phyloP scores from a whole-genome alignment of 2,113 vertebrate genomes.

The Xiphorhynchus elegans region DNA sequence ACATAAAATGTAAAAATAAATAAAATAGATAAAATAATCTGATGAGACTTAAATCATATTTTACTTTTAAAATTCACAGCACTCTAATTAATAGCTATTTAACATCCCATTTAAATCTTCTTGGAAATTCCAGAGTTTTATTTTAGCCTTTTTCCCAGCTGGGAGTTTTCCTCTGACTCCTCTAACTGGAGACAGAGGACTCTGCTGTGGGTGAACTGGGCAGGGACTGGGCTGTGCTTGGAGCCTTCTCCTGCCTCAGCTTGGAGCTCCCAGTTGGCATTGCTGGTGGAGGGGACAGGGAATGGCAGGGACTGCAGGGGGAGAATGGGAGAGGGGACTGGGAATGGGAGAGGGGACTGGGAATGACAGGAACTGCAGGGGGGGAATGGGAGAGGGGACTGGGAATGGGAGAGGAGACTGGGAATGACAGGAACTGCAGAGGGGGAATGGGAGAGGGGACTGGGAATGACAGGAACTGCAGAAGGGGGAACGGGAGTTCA shows the following conservation, averaged over 20 bases:
- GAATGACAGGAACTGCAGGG: fast-evolving
- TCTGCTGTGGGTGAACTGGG: background rate
- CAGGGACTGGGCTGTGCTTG: background rate
- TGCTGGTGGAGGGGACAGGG: background rate
- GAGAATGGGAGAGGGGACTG: background rate
- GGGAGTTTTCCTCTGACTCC: background rate
- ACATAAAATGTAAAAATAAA: background rate
- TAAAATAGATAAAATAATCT: background rate
- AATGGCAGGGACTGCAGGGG: background rate
- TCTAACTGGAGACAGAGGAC: slow-evolving; percentile 3
- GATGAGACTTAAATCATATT: background rate
- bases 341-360: background rate
- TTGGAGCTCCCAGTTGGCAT: background rate
- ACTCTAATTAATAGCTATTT: background rate
- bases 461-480: fast-evolving
- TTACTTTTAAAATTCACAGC: background rate
- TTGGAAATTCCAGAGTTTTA: background rate
- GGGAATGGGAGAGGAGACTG: background rate
- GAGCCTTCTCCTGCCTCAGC: background rate
- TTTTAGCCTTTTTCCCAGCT: background rate
- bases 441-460: too few species aligned
- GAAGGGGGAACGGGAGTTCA: background rate
- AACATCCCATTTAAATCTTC: background rate
- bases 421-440: fast-evolving
- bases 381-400: background rate